A percentile compares a stretch with the other conserved stretches of the same genome.
These are phyloP conservation scores for Orbicella faveolata DNA, from an alignment of 64 coral and sea anemone species.

Conservation along the genomic window DNA sequence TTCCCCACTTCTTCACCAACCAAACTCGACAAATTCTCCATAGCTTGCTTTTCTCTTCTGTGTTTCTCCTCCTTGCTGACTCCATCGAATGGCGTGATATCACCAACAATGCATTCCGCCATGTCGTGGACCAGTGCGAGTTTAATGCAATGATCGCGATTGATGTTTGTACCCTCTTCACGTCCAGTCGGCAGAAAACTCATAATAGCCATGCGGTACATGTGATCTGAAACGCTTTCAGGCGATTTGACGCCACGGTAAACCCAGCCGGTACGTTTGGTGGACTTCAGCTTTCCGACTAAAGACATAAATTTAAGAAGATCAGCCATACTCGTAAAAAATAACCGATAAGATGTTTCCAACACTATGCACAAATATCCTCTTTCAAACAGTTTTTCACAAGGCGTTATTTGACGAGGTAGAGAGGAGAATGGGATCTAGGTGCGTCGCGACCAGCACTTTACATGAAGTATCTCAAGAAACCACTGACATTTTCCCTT, in stretches of 20 bases:
- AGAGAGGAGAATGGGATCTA: conserved; percentile 16
- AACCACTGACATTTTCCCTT: neutral
- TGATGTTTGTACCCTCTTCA: conserved; percentile 45
- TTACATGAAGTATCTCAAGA: neutral
- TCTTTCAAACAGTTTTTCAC: neutral
- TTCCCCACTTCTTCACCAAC: conserved; percentile 60
- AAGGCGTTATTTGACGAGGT: conserved; percentile 11
- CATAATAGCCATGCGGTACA: conserved; percentile 96
- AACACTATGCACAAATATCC: neutral
- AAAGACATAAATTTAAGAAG: conserved; percentile 83
- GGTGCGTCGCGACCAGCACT: neutral
- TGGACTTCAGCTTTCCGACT: conserved; percentile 75
- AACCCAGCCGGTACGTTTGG: conserved; percentile 93
- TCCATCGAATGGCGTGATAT: conserved; percentile 83
- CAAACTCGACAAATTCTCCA: conserved; percentile 79
- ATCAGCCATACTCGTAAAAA: conserved; percentile 42
- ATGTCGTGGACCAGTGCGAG: conserved; percentile 92
- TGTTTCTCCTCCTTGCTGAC: conserved; percentile 89
- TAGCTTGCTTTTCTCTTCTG: conserved; percentile 66
- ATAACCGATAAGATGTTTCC: neutral
- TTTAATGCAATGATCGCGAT: conserved; percentile 88
- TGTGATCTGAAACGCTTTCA: conserved; percentile 95
- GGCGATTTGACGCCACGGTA: conserved; percentile 61
- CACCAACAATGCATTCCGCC: conserved; percentile 97
- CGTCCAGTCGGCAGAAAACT: conserved; percentile 67